These are phyloP conservation scores for Stratiomys singularior DNA, from an alignment of 2,888 invertebrate species.

Conservation along the genomic window DNA sequence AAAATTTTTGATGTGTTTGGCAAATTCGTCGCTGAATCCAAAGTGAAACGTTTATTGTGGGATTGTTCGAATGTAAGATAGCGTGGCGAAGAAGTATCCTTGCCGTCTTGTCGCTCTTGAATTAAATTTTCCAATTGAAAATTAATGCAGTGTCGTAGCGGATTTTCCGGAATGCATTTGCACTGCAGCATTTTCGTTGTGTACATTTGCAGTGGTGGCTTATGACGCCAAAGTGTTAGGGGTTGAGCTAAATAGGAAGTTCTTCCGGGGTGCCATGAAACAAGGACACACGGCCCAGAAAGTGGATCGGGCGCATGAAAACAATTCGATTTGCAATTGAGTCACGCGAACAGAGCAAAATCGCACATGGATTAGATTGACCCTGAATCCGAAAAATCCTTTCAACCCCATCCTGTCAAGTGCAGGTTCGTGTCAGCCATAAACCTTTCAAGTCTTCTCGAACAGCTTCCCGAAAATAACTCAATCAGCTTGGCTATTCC, in stretches of 20 bases:
- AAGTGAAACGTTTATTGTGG: neutral
- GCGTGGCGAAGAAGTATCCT: neutral
- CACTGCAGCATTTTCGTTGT: neutral
- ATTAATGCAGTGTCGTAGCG: neutral
- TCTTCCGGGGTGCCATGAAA: neutral
- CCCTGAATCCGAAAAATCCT: too few species aligned
- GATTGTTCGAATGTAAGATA: neutral
- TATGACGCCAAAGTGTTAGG: neutral
- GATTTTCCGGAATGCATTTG: slow-evolving; percentile 14
- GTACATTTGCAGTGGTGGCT: neutral
- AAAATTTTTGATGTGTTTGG: neutral
- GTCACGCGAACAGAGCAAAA: neutral
- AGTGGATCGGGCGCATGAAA: neutral
- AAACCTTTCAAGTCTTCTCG: neutral
- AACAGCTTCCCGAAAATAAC: too few species aligned
- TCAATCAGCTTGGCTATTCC: too few species aligned
- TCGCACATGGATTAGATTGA: neutral
- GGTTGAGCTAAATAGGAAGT: neutral
- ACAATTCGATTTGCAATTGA: neutral
- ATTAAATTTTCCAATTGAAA: neutral
- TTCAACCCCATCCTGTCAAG: neutral
- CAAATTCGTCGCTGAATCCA: neutral
- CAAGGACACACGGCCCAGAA: slow-evolving; percentile 16
- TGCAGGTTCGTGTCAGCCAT: neutral
- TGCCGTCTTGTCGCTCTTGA: neutral